Percentiles rank a stretch among this genome's conserved stretches.
Evolutionary conservation across 2,888 invertebrate species (phyloP).

Genomic region (Andrena bicolor): DNA sequence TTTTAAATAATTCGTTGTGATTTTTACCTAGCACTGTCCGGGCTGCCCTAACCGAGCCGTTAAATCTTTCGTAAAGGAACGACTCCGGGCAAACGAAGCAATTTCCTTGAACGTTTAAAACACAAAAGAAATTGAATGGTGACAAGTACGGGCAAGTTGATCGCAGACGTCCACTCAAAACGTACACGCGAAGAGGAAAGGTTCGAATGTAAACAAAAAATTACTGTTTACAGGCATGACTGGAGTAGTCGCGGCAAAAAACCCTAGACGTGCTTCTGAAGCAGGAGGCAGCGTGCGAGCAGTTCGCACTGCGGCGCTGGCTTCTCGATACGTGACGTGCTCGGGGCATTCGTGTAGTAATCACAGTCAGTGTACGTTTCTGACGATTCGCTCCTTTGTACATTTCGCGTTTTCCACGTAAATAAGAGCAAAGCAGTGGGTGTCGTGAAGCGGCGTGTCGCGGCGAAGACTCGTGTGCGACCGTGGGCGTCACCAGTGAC

Average conservation of each 20-base stretch:
- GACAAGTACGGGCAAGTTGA: background rate
- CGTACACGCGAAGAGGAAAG: background rate
- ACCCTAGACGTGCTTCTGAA: conserved; percentile 36
- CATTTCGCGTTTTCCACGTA: conserved; percentile 61
- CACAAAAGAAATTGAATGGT: background rate
- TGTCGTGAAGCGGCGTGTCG: conserved; percentile 49
- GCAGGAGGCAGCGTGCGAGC: conserved; percentile 33
- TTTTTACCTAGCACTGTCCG: conserved; percentile 4
- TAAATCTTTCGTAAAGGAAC: background rate
- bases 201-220: conserved; percentile 36
- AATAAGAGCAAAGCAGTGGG: conserved; percentile 50
- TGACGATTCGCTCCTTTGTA: conserved; percentile 71
- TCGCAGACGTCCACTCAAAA: background rate
- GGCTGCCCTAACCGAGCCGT: background rate
- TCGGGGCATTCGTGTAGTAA: conserved; percentile 77
- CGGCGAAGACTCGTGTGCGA: conserved; percentile 44
- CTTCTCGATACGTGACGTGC: conserved; percentile 75
- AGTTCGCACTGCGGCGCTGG: conserved; percentile 70
- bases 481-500: conserved; percentile 67
- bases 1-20: background rate
- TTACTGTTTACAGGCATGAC: conserved; percentile 22
- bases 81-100: background rate
- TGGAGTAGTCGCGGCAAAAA: conserved; percentile 19
- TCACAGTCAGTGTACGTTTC: conserved; percentile 78
- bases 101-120: background rate